Evolutionary conservation across 1,140 invertebrate genomes (phyloP).

Genomic region (Aphelinus certus): DNA sequence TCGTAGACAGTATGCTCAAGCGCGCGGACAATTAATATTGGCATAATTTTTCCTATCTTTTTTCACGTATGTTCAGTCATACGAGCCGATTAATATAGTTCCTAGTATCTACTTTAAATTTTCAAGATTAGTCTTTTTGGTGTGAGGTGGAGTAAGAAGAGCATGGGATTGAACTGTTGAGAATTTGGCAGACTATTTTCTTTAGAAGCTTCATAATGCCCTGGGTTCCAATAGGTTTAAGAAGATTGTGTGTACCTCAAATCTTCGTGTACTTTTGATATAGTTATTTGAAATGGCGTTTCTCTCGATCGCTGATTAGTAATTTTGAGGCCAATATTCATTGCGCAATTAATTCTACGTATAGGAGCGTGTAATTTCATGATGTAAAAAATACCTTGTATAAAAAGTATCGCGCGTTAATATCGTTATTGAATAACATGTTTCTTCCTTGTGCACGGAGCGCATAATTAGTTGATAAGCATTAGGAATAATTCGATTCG

Average conservation of each 20-base stretch:
- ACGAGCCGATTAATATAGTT: slow-evolving; percentile 31
- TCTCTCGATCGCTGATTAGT: neutral
- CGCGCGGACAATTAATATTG: slow-evolving; percentile 19
- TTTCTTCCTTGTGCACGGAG: slow-evolving; percentile 27
- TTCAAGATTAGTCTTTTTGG: neutral
- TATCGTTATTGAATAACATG: slow-evolving; percentile 1
- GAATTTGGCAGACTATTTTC: neutral
- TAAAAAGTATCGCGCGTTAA: slow-evolving; percentile 11
- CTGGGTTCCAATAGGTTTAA: slow-evolving; percentile 18
- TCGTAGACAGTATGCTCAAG: neutral
- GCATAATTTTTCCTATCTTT: slow-evolving; percentile 30
- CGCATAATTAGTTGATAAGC: slow-evolving; percentile 4
- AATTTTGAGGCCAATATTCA: slow-evolving; percentile 11
- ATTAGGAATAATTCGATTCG: slow-evolving; percentile 1
- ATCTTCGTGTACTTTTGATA: neutral
- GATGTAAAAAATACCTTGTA: slow-evolving; percentile 24
- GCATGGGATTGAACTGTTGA: slow-evolving; percentile 25
- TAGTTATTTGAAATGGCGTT: neutral
- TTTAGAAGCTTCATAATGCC: neutral
- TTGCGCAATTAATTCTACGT: slow-evolving; percentile 1
- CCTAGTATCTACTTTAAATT: slow-evolving; percentile 34
- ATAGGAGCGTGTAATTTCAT: neutral
- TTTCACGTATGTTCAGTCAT: neutral
- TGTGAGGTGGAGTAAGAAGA: no score
- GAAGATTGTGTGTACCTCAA: neutral